Conservation (phyloP, 2,113 vertebrate genomes). For the Accipiter cooperii region DNA sequence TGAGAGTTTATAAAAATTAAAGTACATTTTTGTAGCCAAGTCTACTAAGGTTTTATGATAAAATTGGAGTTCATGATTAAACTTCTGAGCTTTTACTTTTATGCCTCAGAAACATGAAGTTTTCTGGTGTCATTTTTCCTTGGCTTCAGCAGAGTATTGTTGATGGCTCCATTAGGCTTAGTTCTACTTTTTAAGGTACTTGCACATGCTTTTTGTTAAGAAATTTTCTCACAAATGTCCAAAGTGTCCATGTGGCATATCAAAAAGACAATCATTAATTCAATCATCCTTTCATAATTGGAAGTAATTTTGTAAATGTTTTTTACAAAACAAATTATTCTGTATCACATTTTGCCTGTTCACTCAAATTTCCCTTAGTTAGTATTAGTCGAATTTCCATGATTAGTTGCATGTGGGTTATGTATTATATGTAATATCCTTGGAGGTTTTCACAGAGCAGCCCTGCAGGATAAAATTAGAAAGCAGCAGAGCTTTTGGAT, state of each 20-base stretch:
- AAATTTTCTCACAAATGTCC: not conserved
- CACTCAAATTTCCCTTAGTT: not conserved
- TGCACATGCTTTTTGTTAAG: not conserved
- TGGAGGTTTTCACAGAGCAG: not conserved
- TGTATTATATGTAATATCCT: not conserved
- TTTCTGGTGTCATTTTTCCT: not conserved
- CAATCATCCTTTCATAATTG: not conserved
- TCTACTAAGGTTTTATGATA: not conserved
- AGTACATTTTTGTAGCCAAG: not conserved
- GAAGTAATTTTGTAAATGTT: not conserved
- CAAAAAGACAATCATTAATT: not conserved
- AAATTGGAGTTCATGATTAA: not conserved
- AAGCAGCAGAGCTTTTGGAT: not conserved
- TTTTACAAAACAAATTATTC: not conserved
- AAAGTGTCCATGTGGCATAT: not conserved
- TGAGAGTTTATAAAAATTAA: conserved; percentile 1
- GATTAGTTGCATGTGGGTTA: not conserved
- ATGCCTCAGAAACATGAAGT: not conserved
- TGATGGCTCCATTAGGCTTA: not conserved
- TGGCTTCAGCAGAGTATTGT: not conserved
- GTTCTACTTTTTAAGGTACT: not conserved
- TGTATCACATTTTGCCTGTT: not conserved
- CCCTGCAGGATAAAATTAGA: not conserved
- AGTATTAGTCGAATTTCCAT: not conserved
- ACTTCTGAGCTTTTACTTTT: not conserved